Conservation (phyloP, 2,888 invertebrate species). For the Leptopilina drosophilae region DNA sequence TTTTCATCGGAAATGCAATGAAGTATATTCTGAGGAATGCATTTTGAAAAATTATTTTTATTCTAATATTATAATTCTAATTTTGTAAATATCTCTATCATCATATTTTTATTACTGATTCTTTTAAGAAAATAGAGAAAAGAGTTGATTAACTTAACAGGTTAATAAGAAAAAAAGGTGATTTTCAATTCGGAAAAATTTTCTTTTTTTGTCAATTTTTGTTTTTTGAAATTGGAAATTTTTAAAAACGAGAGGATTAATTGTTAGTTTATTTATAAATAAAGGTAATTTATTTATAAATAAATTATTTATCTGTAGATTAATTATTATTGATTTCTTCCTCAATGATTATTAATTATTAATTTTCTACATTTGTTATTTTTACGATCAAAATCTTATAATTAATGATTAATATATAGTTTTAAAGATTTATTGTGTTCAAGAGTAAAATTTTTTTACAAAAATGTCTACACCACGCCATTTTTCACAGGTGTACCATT, state of each 20-base stretch:
- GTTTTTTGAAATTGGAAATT: too few species aligned
- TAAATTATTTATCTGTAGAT: too few species aligned
- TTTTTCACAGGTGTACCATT: constrained; percentile 31
- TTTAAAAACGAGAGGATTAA: too few species aligned
- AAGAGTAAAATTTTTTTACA: background rate
- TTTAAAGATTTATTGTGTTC: constrained; percentile 12
- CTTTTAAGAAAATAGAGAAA: background rate
- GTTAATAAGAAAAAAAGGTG: too few species aligned
- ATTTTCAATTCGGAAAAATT: too few species aligned
- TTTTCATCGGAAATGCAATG: background rate
- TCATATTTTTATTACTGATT: constrained; percentile 1
- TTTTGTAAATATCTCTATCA: constrained; percentile 33
- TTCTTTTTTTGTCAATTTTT: too few species aligned
- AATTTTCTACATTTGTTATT: background rate
- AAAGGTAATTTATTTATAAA: too few species aligned
- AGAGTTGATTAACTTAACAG: too few species aligned
- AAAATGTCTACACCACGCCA: background rate
- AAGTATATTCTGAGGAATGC: background rate
- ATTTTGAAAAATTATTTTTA: constrained; percentile 17
- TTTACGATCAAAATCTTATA: background rate
- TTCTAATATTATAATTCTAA: background rate
- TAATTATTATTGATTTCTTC: too few species aligned
- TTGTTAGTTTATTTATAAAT: too few species aligned
- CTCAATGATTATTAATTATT: background rate
- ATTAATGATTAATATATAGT: constrained; percentile 11